Evolutionary conservation across 2,797 vertebrate genomes (phyloP), one percentile per base, ranked within the genome.

Genomic region (Botia kubotai): DNA sequence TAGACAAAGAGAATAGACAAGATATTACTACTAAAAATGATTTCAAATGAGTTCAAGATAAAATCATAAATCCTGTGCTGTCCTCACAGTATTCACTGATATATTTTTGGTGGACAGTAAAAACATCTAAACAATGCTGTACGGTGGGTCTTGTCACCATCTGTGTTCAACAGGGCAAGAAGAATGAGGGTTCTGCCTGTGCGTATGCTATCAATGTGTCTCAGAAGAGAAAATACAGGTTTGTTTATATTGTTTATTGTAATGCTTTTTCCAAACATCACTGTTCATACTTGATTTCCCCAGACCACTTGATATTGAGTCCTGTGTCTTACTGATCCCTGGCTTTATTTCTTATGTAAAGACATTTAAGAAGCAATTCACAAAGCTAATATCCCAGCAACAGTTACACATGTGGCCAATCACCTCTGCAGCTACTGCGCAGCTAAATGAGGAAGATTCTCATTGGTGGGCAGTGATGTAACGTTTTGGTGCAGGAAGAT

Each of bases 151-250:
- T 62, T 75, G 21, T 78, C 7, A 62, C 12, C 71, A 5, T 53
- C 3, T 67, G 17, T 77, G 0, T 39, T 88, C 50, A 69, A 76
- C 90, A 99, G 97, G 98, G 97, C 2, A 97, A 87, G 92, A 99
- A 97, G 87, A 93, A 93, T 0, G 96, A 97, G 0, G 96, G 96
- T 0, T 95, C 96, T 0, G 95, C 95, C 1, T 97, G 98, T 1
- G 97, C 98, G 0, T 94, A 95, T 4, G 97, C 97, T 55, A 89
- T 97, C 88, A 99, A 98, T 0, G 96, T 97, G 79, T 94, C 94
- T 26, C 96, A 97, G 93, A 98, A 98, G 91, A 95, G 97, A 86
- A 99, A 99, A 80, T 98, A 98, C 95, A 98, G 98, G 97, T 98
- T 83, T 0, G 90, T 26, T 26, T 26, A 26, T 26, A 26, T 26